Base-by-base conservation (phyloP, 2,888 invertebrate species). In the Tetragonula carbonaria region DNA sequence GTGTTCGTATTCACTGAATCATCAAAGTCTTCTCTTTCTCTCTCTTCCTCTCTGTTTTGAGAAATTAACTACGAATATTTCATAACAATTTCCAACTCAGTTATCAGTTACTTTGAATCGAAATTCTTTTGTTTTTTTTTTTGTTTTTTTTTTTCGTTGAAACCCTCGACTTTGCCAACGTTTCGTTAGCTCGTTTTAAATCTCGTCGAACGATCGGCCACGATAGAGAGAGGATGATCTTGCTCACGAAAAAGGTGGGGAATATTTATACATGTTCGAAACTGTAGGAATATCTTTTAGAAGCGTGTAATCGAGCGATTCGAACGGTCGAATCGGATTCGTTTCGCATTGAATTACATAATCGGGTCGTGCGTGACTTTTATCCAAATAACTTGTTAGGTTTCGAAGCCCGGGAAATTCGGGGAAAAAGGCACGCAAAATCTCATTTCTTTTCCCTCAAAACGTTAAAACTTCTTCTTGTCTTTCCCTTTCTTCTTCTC, bases 371-470 rank as follows among this genome's bases (percentile, higher is more conserved):
- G 71, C 80, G 80, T 84, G 82, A 82, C 86, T 89, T 90, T 85
- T 87, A 90, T 62, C 80, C 80, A 78, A 68, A 78, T 88, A 90
- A 88, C 86, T 45, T 82, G 33, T 75, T 88, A 85, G 83, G 72
- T 51, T 51, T 51, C 0, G 51, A 82, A 80, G 82, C 63, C n/a
- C 80, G 74, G 73, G 68, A 80, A 71, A 66, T 67, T 77, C 14
- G 62, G 59, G 67, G 63, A 77, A 70, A 77, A 73, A 70, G 71
- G 71, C 67, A 77, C 74, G 45, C 70, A 70, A 76, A 45, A 45
- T 84, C 76, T 82, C 77, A 77, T 77, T 33, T 21, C 23, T 55
- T 82, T 28, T 79, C 28, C 45, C 8, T 45, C 79, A 79, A 76
- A 82, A 63, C 65, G 51, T 74, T 71, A 13, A 23, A 23, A 23